A percentile compares a stretch with the other conserved stretches of the same genome.
Conservation (phyloP, 1,140 invertebrate species). For the Drosophila littoralis region DNA sequence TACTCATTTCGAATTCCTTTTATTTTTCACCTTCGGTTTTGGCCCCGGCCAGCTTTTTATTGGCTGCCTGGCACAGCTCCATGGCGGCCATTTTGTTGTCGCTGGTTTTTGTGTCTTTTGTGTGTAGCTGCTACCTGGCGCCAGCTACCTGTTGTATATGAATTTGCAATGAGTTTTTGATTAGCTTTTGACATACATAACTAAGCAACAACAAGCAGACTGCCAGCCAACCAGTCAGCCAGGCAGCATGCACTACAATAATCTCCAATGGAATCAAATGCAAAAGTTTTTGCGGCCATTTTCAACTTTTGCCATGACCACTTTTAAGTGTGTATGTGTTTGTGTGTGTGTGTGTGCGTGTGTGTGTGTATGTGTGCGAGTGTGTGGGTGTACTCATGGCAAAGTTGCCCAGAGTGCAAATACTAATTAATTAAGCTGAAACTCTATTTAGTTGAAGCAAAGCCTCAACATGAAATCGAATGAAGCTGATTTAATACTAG, state of each 20-base stretch:
- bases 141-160: constrained; percentile 55
- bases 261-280: constrained; percentile 26
- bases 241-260: constrained; percentile 7
- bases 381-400: not conserved
- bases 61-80: constrained; percentile 14
- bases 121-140: constrained; percentile 9
- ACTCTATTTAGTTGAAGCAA: constrained; percentile 13
- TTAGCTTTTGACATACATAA: constrained; percentile 63
- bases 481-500: not conserved
- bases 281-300: constrained; percentile 42
- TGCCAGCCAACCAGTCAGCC: not conserved
- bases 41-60: not conserved
- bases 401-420: constrained; percentile 23
- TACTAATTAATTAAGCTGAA: constrained; percentile 49
- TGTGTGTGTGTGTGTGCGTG: not conserved
- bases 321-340: not conserved
- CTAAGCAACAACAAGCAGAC: constrained; percentile 9
- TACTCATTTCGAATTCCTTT: constrained; percentile 65
- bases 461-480: not conserved
- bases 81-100: constrained; percentile 13
- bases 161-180: constrained; percentile 77
- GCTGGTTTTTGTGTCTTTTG: not conserved
- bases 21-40: constrained; percentile 28
- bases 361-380: constrained; percentile 2
- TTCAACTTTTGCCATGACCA: constrained; percentile 20